These are phyloP conservation scores for Microplitis mediator DNA, from an alignment of 1,140 invertebrate genomes.

Conservation along the genomic window DNA sequence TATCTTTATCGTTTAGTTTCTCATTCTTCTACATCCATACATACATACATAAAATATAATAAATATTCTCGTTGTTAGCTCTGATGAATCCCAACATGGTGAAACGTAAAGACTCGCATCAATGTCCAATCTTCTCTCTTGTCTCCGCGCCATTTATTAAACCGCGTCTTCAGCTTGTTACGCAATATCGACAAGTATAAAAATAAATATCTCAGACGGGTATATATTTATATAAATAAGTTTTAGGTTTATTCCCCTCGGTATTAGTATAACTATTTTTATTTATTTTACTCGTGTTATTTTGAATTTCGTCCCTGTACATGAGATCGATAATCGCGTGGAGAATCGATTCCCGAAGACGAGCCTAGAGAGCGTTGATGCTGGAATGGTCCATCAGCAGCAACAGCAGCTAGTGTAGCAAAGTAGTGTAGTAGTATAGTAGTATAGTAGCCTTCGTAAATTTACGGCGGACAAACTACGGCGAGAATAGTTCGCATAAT, in stretches of 20 bases:
- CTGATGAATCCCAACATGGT: no score
- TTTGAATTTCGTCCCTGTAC: neutral
- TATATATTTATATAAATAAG: neutral
- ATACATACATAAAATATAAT: neutral
- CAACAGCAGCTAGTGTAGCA: no score
- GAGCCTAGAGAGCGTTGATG: no score
- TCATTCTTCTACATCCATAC: neutral
- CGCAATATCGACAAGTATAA: neutral
- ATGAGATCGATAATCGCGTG: neutral
- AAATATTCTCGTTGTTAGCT: neutral
- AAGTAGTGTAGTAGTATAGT: neutral
- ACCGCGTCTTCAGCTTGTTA: neutral
- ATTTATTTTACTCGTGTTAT: neutral
- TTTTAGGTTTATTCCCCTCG: no score
- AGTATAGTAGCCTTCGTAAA: slow-evolving; percentile 47
- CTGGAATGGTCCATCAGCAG: neutral
- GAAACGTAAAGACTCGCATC: no score
- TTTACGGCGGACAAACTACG: slow-evolving; percentile 52
- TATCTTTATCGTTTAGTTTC: neutral
- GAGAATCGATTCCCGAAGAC: neutral
- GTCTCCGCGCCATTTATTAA: no score
- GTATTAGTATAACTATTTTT: neutral
- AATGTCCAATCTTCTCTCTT: no score
- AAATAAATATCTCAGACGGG: neutral
- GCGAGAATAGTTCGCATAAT: slow-evolving; percentile 63